Evolutionary conservation across 30 jellyfish, hydroid and myxozoan species (phyloP).

Genomic region (Turritopsis rubra): DNA sequence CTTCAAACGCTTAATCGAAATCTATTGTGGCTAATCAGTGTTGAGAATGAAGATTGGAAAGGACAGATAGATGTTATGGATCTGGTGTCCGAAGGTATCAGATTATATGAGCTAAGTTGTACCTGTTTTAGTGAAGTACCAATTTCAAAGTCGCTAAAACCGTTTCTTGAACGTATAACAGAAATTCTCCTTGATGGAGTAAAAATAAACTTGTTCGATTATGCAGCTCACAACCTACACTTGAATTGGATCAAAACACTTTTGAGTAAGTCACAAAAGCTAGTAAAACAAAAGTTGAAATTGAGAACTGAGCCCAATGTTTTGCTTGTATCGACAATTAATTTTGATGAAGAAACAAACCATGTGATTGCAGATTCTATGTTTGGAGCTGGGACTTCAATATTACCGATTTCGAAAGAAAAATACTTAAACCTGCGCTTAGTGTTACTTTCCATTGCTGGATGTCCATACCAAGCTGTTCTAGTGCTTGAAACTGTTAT

Average conservation of each 20-base stretch:
- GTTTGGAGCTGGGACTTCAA: not conserved
- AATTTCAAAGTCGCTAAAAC: not conserved
- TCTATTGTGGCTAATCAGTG: not conserved
- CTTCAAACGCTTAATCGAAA: not conserved
- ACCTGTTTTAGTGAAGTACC: not conserved
- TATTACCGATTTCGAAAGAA: not conserved
- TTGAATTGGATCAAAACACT: not conserved
- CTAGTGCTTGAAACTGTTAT: not conserved
- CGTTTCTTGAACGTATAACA: not conserved
- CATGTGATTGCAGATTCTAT: not conserved
- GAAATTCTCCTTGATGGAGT: not conserved
- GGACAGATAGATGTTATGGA: not conserved
- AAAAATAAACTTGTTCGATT: not conserved
- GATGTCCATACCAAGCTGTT: not conserved
- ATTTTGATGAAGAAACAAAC: not conserved
- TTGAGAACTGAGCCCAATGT: not conserved
- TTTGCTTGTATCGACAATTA: not conserved
- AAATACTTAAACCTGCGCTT: not conserved
- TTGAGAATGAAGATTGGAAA: not conserved
- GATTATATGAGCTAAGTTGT: not conserved
- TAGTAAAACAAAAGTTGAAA: not conserved
- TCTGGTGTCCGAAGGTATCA: not conserved
- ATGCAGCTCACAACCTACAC: not conserved
- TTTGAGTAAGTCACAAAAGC: not conserved
- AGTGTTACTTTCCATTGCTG: not conserved